These are phyloP conservation scores for Acropora yongei DNA, from an alignment of 64 coral and sea anemone species.

Conservation along the genomic window DNA sequence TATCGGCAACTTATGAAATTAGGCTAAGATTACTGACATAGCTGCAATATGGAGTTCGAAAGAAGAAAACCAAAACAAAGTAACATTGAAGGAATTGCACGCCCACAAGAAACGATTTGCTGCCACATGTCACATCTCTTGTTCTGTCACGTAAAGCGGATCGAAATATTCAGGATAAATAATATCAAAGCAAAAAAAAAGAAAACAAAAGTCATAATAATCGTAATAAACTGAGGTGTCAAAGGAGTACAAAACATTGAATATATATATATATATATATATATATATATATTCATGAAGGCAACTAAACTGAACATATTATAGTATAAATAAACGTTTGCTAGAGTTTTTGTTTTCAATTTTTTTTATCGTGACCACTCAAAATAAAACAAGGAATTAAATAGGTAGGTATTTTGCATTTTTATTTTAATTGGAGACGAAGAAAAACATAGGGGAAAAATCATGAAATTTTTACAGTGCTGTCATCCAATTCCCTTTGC, in stretches of 20 bases:
- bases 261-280: too few species aligned
- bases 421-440: neutral
- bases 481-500: neutral
- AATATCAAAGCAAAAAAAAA: neutral
- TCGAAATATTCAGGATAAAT: too few species aligned
- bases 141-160: too few species aligned
- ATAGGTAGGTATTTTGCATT: neutral
- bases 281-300: neutral
- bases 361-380: neutral
- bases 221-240: too few species aligned
- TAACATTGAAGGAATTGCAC: conserved; percentile 8
- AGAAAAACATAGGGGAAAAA: neutral
- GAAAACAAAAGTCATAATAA: neutral
- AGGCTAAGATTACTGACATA: neutral
- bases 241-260: too few species aligned
- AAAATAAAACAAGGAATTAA: neutral
- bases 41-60: conserved; percentile 6
- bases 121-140: too few species aligned
- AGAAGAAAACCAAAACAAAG: neutral
- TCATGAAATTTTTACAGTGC: neutral
- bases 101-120: neutral
- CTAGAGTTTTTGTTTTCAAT: neutral
- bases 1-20: conserved; percentile 12
- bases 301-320: neutral
- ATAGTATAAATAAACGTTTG: neutral